Conservation (phyloP, 2,888 invertebrate species). For the Acanthococcus lagerstroemiae region DNA sequence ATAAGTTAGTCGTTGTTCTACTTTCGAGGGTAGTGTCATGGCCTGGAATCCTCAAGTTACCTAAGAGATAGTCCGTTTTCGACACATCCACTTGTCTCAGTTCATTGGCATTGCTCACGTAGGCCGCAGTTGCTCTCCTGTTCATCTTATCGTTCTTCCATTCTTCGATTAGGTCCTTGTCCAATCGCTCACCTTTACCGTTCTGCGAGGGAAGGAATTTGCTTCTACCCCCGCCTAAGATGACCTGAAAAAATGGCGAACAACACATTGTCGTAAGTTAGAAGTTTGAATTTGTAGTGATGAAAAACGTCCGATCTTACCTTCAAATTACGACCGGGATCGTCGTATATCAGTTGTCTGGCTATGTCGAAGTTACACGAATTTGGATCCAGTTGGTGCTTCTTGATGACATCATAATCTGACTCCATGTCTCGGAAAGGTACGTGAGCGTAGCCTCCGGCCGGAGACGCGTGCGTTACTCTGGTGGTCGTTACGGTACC, state of each 20-base stretch:
- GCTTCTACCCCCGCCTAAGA: constrained; percentile 79
- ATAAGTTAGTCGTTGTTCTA: no score
- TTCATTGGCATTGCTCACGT: constrained; percentile 41
- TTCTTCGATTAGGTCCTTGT: constrained; percentile 56
- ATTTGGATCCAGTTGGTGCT: constrained; percentile 44
- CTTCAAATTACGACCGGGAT: constrained; percentile 57
- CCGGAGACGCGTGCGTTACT: constrained; percentile 70
- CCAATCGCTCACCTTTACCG: constrained; percentile 51
- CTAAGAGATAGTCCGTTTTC: constrained; percentile 54
- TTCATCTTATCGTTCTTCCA: constrained; percentile 51
- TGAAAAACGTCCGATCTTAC: constrained; percentile 45
- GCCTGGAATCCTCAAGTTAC: no score
- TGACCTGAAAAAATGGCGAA: no score
- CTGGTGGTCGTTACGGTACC: constrained; percentile 78
- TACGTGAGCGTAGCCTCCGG: constrained; percentile 60
- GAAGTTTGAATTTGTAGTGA: no score
- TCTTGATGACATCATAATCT: constrained; percentile 51
- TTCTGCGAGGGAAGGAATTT: constrained; percentile 45
- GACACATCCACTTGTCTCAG: constrained; percentile 46
- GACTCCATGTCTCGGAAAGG: constrained; percentile 64
- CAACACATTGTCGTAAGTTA: no score
- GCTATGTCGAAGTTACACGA: constrained; percentile 60
- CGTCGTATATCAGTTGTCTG: constrained; percentile 54
- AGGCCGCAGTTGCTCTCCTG: constrained; percentile 42
- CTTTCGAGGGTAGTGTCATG: no score